Conservation (phyloP, 2,888 invertebrate genomes). For the Ennomos fuscantarius region DNA sequence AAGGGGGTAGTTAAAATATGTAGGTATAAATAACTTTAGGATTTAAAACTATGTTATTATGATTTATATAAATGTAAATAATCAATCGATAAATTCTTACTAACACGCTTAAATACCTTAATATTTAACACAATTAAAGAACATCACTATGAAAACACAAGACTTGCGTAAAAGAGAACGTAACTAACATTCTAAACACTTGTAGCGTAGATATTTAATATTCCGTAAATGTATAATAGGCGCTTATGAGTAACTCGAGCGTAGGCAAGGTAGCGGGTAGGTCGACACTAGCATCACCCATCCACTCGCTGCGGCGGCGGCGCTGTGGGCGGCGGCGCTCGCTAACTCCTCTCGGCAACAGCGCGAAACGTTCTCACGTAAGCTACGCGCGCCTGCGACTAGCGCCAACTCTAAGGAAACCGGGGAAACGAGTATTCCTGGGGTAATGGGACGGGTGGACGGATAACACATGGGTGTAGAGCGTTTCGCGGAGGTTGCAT, state of each 20-base stretch:
- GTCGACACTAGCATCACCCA: conserved; percentile 47
- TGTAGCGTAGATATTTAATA: too few relatives aligned
- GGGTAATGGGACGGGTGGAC: conserved; percentile 27
- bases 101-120: too few relatives aligned
- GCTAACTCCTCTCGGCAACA: conserved; percentile 63
- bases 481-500: conserved; percentile 91
- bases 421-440: background rate
- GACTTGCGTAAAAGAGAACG: too few relatives aligned
- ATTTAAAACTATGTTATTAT: background rate
- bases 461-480: conserved; percentile 75
- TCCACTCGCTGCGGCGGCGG: conserved; percentile 26
- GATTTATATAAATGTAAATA: too few relatives aligned
- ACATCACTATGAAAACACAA: too few relatives aligned
- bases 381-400: conserved; percentile 37
- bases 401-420: conserved; percentile 18
- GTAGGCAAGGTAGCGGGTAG: too few relatives aligned
- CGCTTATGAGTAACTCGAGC: too few relatives aligned
- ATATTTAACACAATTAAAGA: too few relatives aligned
- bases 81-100: too few relatives aligned
- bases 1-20: conserved; percentile 1
- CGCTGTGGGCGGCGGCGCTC: conserved; percentile 46
- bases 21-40: background rate
- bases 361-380: conserved; percentile 80
- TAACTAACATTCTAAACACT: too few relatives aligned
- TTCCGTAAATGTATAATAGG: too few relatives aligned